These are phyloP conservation scores for Tholera decimalis DNA, from an alignment of 2,888 invertebrate species.

Conservation along the genomic window DNA sequence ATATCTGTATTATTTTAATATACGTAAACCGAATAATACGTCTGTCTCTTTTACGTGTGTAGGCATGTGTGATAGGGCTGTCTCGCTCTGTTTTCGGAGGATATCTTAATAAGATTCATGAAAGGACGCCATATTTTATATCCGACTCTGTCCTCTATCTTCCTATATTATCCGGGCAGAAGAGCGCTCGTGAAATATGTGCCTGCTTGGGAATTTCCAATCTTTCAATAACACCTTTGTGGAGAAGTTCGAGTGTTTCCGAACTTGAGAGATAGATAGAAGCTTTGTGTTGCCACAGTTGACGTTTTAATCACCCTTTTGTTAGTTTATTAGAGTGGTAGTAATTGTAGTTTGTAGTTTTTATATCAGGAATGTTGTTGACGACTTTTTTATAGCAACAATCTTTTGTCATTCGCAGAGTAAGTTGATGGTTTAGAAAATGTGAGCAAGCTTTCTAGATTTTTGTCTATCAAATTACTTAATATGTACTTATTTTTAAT, in stretches of 20 bases:
- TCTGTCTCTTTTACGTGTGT: conserved; percentile 69
- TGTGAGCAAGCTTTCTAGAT: too few relatives aligned
- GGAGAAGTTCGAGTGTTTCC: conserved; percentile 78
- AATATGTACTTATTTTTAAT: too few relatives aligned
- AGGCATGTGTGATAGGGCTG: conserved; percentile 66
- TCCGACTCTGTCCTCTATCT: conserved; percentile 92
- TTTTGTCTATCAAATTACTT: too few relatives aligned
- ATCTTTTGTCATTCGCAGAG: too few relatives aligned
- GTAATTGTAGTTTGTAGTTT: conserved; percentile 13
- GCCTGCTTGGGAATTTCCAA: conserved; percentile 90
- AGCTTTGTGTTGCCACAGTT: conserved; percentile 57
- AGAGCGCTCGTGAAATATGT: conserved; percentile 90
- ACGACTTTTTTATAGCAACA: background rate
- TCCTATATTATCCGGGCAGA: conserved; percentile 91
- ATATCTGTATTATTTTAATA: conserved; percentile 90
- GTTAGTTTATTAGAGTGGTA: conserved; percentile 12
- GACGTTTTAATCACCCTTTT: conserved; percentile 55
- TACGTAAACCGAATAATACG: conserved; percentile 85
- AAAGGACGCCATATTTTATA: conserved; percentile 96
- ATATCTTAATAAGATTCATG: conserved; percentile 96
- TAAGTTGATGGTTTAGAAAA: too few relatives aligned
- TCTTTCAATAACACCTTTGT: conserved; percentile 90
- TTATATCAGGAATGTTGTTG: background rate
- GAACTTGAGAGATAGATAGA: conserved; percentile 75
- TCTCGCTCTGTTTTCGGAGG: conserved; percentile 91